phyloP scores from a whole-genome alignment of 2,888 invertebrate genomes.

The Cerastis rubricosa region DNA sequence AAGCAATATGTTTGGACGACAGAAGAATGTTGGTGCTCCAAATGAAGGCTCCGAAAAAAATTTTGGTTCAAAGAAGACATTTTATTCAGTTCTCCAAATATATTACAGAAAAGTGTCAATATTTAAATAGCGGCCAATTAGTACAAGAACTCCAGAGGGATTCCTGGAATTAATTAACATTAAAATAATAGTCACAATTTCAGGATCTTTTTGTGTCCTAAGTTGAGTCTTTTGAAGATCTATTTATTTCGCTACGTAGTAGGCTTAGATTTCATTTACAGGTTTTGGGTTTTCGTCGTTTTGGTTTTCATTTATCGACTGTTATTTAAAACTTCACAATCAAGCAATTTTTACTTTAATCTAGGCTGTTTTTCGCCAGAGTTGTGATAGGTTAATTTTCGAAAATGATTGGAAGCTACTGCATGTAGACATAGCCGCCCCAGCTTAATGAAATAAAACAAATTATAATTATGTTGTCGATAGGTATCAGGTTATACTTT shows the following conservation, averaged over 20 bases:
- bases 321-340: background rate
- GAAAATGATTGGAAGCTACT: too few relatives aligned
- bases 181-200: background rate
- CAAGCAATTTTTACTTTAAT: background rate
- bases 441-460: too few relatives aligned
- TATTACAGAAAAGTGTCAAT: background rate
- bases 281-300: too few relatives aligned
- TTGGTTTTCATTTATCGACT: too few relatives aligned
- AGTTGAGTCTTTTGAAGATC: background rate
- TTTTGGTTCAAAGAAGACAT: background rate
- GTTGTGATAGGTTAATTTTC: background rate
- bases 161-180: background rate
- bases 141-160: background rate
- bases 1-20: slow-evolving; percentile 9
- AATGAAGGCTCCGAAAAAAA: background rate
- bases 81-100: background rate
- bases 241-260: background rate
- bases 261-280: background rate
- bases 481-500: too few relatives aligned
- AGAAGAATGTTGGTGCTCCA: background rate
- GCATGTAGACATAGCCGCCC: too few relatives aligned
- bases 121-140: slow-evolving; percentile 10
- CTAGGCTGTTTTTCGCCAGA: background rate
- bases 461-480: too few relatives aligned
- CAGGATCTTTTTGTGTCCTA: background rate